Base-by-base conservation (phyloP, 1,140 invertebrate species). In the Drosophila parvula region DNA sequence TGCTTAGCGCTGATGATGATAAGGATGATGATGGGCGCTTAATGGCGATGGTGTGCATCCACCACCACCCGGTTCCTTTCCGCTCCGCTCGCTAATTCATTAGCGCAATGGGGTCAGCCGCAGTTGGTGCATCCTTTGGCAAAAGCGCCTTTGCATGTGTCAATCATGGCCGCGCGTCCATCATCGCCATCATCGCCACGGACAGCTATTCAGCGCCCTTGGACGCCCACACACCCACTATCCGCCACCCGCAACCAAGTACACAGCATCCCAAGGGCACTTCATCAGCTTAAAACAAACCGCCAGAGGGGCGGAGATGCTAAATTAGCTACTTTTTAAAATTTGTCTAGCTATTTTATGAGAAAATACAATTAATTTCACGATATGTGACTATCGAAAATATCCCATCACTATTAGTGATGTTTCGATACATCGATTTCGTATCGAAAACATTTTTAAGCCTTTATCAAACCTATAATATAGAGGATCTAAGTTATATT, bases 241-340 rank as follows among this genome's bases (percentile, higher is more conserved):
- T 9, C n/a, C 14, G 2, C 16, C 22, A 50, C 14, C 45, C 32
- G 14, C 27, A 10, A 10, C 32, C 27, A 30, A 61, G 40, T 36
- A 2, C 40, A 41, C 40, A 28, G 6, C 53, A 53, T 5, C 57
- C 57, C 57, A 65, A 27, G n/a, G 61, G 47, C 55, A 78, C 57
- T 63, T 78, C 65, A 78, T 70, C 74, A 63, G 65, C 64, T 61
- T 78, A 59, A 78, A 78, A 40, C 53, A 67, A 53, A 38, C 36
- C 36, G 28, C 16, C 16, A n/a, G 34, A n/a, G 11, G 18, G 34
- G 8, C 7, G 4, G 4, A 34, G 61, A 28, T 53, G 62, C 22
- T 14, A 11, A 22, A 62, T 18, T 48, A 40, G 57, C 57, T 62
- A 22, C 27, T 64, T 40, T 34, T 12, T 60, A 8, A 36, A 43